Conservation (phyloP, 2,797 vertebrate species). For the Acanthurus tractus region DNA sequence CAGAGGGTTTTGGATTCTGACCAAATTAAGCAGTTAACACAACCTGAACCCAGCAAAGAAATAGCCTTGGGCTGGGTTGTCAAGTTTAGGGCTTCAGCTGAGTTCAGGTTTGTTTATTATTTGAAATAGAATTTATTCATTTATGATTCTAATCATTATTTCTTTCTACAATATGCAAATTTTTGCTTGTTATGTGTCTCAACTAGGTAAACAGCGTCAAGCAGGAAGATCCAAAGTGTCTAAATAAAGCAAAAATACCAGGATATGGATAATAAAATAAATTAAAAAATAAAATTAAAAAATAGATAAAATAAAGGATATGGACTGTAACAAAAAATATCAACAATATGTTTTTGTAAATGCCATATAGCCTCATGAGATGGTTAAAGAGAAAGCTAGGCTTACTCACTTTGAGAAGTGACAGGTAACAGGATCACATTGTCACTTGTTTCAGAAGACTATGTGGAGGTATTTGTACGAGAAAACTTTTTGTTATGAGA, state of each 20-base stretch:
- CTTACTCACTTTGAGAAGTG: background rate
- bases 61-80: background rate
- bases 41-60: background rate
- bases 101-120: background rate
- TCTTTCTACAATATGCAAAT: background rate
- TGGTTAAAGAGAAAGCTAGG: background rate
- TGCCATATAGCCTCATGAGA: background rate
- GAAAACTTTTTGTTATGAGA: background rate
- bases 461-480: background rate
- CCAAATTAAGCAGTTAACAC: background rate
- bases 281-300: too few relatives aligned
- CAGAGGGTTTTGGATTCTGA: background rate
- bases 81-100: too few relatives aligned
- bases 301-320: too few relatives aligned
- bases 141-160: background rate
- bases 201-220: background rate
- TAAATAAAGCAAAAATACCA: background rate
- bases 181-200: background rate
- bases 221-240: background rate
- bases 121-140: background rate
- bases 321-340: too few relatives aligned
- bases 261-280: too few relatives aligned
- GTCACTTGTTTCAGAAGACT: background rate
- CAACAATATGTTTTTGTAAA: too few relatives aligned
- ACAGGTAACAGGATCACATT: background rate